These are phyloP conservation scores for Dasysyrphus albostriatus DNA, from an alignment of 2,888 invertebrate species.

Conservation along the genomic window DNA sequence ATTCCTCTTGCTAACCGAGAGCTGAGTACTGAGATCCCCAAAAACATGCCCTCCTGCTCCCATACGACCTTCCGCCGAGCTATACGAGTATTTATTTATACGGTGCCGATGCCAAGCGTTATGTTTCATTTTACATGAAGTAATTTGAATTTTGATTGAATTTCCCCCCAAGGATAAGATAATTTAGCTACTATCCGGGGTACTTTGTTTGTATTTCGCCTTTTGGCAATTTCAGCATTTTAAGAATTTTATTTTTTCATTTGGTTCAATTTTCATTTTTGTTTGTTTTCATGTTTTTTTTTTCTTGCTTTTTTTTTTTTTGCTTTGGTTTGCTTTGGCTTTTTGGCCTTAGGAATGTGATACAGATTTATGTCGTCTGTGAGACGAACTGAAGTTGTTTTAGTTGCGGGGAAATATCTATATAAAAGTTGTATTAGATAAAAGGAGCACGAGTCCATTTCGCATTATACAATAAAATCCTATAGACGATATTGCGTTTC, in stretches of 20 bases:
- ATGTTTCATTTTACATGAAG: conserved; percentile 70
- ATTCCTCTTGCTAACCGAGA: not conserved
- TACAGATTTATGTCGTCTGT: conserved; percentile 64
- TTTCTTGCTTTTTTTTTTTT: conserved; percentile 9
- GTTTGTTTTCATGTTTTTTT: conserved; percentile 2
- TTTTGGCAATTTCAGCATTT: conserved; percentile 37
- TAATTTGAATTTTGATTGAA: conserved; percentile 76
- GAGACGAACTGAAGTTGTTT: conserved; percentile 55
- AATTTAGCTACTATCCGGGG: conserved; percentile 59
- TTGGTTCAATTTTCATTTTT: conserved; percentile 24
- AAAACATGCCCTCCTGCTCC: not conserved
- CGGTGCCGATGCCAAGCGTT: not conserved
- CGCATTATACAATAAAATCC: conserved; percentile 64
- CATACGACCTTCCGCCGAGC: not conserved
- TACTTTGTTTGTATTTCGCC: conserved; percentile 33
- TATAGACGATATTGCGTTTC: conserved; percentile 42
- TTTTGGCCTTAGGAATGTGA: conserved; percentile 24
- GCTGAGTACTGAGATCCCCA: not conserved
- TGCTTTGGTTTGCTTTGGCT: not conserved
- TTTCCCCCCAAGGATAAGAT: conserved; percentile 74
- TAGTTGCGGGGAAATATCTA: conserved; percentile 33
- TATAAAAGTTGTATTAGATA: conserved; percentile 55
- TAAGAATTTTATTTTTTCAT: conserved; percentile 37
- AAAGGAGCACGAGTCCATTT: conserved; percentile 3
- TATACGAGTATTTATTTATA: conserved; percentile 12